Percentiles rank a stretch among this genome's conserved stretches.
Conservation (phyloP, 2,888 invertebrate genomes). For the Drosophila mettleri region DNA sequence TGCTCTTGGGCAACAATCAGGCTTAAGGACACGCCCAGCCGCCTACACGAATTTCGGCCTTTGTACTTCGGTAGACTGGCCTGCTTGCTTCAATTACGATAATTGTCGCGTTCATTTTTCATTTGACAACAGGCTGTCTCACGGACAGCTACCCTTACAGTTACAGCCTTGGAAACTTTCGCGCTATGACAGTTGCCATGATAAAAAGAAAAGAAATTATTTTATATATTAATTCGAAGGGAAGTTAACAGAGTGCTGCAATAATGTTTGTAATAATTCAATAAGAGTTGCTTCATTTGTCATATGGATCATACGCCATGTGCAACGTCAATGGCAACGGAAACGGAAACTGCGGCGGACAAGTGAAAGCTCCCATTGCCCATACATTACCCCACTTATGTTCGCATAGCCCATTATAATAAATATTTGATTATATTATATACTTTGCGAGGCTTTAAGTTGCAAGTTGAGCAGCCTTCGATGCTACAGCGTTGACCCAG, state of each 20-base stretch:
- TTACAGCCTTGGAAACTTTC: slow-evolving; percentile 58
- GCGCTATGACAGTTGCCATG: slow-evolving; percentile 51
- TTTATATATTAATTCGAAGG: slow-evolving; percentile 12
- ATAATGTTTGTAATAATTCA: slow-evolving; percentile 73
- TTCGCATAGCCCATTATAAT: slow-evolving; percentile 49
- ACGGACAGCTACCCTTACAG: slow-evolving; percentile 45
- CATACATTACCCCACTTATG: slow-evolving; percentile 36
- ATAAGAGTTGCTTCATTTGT: slow-evolving; percentile 78
- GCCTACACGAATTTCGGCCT: slow-evolving; percentile 13
- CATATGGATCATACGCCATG: slow-evolving; percentile 57
- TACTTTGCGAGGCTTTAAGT: slow-evolving; percentile 62
- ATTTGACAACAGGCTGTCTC: slow-evolving; percentile 72
- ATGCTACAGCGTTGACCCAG: slow-evolving; percentile 69
- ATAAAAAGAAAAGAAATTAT: slow-evolving; percentile 18
- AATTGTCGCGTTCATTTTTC: slow-evolving; percentile 80
- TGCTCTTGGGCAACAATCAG: slow-evolving; percentile 1
- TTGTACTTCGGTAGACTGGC: slow-evolving; percentile 17
- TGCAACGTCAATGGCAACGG: slow-evolving; percentile 49
- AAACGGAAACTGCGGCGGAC: slow-evolving; percentile 53
- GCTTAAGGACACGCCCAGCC: not conserved
- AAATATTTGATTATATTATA: slow-evolving; percentile 74
- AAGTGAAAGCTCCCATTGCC: slow-evolving; percentile 62
- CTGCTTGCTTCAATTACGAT: slow-evolving; percentile 69
- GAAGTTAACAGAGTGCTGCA: slow-evolving; percentile 8
- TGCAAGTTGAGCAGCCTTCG: slow-evolving; percentile 51